Conservation (phyloP, 2,888 invertebrate genomes). For the Spicauda simplicius region DNA sequence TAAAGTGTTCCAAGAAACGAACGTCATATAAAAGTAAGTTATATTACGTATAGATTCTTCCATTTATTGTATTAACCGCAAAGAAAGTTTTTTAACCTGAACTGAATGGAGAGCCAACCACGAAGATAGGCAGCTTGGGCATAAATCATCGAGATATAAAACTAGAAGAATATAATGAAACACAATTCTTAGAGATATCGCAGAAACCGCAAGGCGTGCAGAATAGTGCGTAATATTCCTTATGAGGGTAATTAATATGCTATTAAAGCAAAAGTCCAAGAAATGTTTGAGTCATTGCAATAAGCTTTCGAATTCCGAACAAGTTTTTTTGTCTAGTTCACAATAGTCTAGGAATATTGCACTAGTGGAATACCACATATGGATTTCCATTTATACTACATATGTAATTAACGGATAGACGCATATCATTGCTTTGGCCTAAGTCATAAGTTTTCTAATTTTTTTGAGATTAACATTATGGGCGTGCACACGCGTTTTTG, state of each 20-base stretch:
- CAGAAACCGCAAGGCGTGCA: background rate
- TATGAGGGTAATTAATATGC: constrained; percentile 5
- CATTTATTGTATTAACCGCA: background rate
- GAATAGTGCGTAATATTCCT: constrained; percentile 6
- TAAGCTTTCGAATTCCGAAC: background rate
- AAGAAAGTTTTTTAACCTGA: background rate
- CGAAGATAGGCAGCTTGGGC: background rate
- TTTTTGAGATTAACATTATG: too few relatives aligned
- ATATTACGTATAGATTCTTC: background rate
- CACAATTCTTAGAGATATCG: constrained; percentile 2
- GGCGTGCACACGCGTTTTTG: too few relatives aligned
- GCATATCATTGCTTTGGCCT: too few relatives aligned
- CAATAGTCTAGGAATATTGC: background rate
- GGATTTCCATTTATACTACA: too few relatives aligned
- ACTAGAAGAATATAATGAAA: background rate
- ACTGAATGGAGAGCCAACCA: background rate
- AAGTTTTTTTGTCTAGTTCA: background rate
- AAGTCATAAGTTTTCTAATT: too few relatives aligned
- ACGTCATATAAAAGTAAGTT: too few relatives aligned
- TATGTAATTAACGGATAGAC: too few relatives aligned
- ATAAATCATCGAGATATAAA: background rate
- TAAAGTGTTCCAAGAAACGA: too few relatives aligned
- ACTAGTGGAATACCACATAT: too few relatives aligned
- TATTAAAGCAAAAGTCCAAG: background rate
- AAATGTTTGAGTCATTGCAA: constrained; percentile 3